Conservation (phyloP, 35 echinoderm and acorn worm species). For the Patiria miniata region DNA sequence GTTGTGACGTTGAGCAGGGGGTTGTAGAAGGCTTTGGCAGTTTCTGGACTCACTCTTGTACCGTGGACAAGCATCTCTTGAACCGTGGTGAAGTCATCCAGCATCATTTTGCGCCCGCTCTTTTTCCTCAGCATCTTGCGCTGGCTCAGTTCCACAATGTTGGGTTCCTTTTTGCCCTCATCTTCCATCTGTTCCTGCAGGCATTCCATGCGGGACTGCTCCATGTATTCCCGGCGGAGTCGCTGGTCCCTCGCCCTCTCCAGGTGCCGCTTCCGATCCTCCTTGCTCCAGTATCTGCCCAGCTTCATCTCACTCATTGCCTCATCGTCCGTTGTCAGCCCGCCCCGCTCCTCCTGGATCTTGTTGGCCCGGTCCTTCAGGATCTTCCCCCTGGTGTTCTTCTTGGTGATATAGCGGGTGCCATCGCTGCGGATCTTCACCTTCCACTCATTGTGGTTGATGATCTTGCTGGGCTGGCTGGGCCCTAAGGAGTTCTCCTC, state of each 20-base stretch:
- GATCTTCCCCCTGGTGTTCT: constrained; percentile 74
- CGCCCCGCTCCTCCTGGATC: constrained; percentile 83
- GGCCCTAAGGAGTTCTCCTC: constrained; percentile 76
- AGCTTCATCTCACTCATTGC: constrained; percentile 98
- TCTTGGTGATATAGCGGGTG: constrained; percentile 93
- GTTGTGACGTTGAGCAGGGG: constrained; percentile 96
- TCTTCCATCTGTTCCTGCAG: constrained; percentile 87
- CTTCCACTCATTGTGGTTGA: constrained; percentile 81
- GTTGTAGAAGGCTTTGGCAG: constrained; percentile 79
- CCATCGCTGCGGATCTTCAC: constrained; percentile 99
- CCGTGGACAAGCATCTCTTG: constrained; percentile 98
- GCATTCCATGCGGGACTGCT: constrained; percentile 89
- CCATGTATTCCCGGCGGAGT: constrained; percentile 84
- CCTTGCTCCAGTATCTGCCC: constrained; percentile 95
- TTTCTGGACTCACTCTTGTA: constrained; percentile 85
- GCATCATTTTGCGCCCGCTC: constrained; percentile 77
- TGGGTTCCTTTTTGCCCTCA: constrained; percentile 66
- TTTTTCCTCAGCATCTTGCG: constrained; percentile 86
- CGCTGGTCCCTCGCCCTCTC: constrained; percentile 90
- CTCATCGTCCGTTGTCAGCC: constrained; percentile 97
- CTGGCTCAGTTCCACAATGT: constrained; percentile 97
- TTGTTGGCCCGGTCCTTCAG: constrained; percentile 92
- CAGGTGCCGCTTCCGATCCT: constrained; percentile 92
- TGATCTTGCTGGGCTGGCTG: constrained; percentile 48
- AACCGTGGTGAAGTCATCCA: constrained; percentile 98